Base-by-base conservation (phyloP, 2,888 invertebrate genomes). In the Diaprepes abbreviatus region DNA sequence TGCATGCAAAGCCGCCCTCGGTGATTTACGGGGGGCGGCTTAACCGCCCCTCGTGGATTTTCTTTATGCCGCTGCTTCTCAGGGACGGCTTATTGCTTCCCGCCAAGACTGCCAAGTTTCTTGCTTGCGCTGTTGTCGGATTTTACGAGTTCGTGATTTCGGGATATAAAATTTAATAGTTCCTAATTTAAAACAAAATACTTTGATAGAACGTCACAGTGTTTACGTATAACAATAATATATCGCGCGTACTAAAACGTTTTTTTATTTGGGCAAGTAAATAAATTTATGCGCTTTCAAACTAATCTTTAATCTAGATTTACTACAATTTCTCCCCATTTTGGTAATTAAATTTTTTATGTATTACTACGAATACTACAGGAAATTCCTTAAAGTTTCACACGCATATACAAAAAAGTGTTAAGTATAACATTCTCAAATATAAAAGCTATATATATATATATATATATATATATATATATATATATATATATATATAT, bases 1-100 rank as follows among this genome's bases (percentile, higher is more conserved):
- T 70, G 65, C 70, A 70, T 70, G 70, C 70, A 70, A 70, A 66
- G 70, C 70, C 70, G 48, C 70, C 70, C 62, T 57, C 62, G 66
- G 66, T 70, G 66, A 70, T 70, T 70, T 70, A 70, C 70, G 62
- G 54, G 48, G 48, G 58, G 66, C 19, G 45, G 66, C 66, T 70
- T 52, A 60, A 65, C 70, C 70, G 70, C 65, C 70, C 70, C 60
- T 40, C 70, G 66, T 70, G 70, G 70, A 70, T 70, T 70, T 66
- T 66, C 70, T 70, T 70, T 70, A 70, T 70, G 50, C 70, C 66
- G 57, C 54, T 33, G 70, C 59, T 70, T 70, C 70, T 66, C 65
- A 60, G 63, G 62, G 66, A 70, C 70, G 66, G 70, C 66, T 70
- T 70, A 70, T 70, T 70, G 66, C 70, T 70, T 70, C 40, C 57